Base-by-base conservation (phyloP, 2,888 invertebrate genomes). In the Achlya flavicornis region DNA sequence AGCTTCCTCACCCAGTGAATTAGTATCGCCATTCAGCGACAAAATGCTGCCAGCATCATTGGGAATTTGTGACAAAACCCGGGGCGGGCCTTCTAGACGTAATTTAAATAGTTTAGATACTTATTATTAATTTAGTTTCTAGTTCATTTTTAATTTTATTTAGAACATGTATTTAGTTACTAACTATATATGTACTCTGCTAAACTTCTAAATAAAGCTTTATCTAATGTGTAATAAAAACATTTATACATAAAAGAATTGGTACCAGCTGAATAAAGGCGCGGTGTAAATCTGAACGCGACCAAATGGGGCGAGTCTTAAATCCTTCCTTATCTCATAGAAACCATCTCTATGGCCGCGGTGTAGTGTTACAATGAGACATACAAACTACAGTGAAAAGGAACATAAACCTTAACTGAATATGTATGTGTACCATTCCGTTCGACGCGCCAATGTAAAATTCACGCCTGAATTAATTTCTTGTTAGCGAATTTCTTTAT, bases 401-500 rank as follows among this genome's bases (percentile, higher is more conserved):
- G 80, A 79, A 84, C 76, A 79, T 77, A 80, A 81, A 78, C 77
- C 76, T 78, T 81, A 80, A 80, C 53, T 53, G 53, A 79, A 81
- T 80, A 41, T 12, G 41, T 41, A 12, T 41, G 12, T 41, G 41
- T 41, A 78, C 75, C 71, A 69, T 73, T 79, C 78, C 75, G 80
- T 85, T 82, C 81, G 80, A 82, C 77, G 81, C 75, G 73, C 70
- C 74, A 77, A 84, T 80, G 80, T 78, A 74, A 84, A 85, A 86
- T 89, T 89, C 75, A 89, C 89, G 90, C 87, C 73, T 88, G 87
- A 88, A 83, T 85, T 87, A 84, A 88, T 89, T 88, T 84, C 77
- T 74, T 80, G 80, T 76, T 68, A 76, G 76, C 74, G 75, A 74
- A 69, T 68, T 75, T 75, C 75, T 77, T 68, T 70, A 74, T n/a